Conservation (phyloP, 2,797 vertebrate species). For the Taenioides sp. region DNA sequence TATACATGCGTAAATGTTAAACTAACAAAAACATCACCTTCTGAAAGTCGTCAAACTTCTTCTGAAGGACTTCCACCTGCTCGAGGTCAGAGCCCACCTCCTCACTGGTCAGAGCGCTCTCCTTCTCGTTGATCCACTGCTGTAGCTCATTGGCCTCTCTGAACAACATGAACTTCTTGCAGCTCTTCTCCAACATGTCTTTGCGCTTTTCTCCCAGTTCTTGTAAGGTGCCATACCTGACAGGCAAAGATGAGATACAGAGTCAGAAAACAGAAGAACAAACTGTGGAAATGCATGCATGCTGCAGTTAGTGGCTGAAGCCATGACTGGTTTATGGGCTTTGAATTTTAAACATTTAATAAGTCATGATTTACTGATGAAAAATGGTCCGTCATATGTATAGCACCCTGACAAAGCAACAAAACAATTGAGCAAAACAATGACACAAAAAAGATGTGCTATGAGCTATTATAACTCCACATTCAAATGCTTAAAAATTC, state of each 20-base stretch:
- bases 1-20: background rate
- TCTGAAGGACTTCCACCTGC: slow-evolving; percentile 98
- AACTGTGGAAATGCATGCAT: background rate
- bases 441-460: background rate
- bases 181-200: slow-evolving; percentile 98
- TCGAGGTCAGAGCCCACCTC: slow-evolving; percentile 95
- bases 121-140: slow-evolving; percentile 99
- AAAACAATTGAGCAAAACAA: background rate
- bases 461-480: background rate
- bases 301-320: slow-evolving; percentile 5
- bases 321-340: slow-evolving; percentile 9
- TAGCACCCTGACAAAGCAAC: background rate
- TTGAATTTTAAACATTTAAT: background rate
- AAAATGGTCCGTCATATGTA: background rate
- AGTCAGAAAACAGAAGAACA: background rate
- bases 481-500: background rate
- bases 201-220: slow-evolving; percentile 96
- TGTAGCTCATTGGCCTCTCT: slow-evolving; percentile 96
- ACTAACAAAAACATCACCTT: slow-evolving; percentile 78
- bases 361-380: background rate
- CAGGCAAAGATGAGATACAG: background rate
- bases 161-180: slow-evolving; percentile 99
- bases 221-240: slow-evolving; percentile 89
- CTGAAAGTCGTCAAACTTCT: slow-evolving; percentile 99
- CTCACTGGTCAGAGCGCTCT: slow-evolving; percentile 89